Base-by-base conservation (phyloP, 2,113 vertebrate genomes). In the Excalfactoria chinensis region DNA sequence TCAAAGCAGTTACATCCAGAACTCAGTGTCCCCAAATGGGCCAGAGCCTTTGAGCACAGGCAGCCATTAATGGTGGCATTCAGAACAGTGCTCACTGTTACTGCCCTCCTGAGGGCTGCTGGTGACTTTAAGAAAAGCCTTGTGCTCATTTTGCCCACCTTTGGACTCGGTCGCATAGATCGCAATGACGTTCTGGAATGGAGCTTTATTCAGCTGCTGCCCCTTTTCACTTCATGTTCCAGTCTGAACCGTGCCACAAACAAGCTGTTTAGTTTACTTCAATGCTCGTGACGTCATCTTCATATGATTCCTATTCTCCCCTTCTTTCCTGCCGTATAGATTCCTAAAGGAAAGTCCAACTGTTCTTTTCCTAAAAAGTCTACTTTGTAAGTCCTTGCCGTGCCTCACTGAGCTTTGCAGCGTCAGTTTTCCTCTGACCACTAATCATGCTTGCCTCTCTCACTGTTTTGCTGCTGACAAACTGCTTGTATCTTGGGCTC, bases 321-420 rank as follows among this genome's bases (percentile, higher is more conserved):
- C 94, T 97, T 94, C 98, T 98, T 96, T 98, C 98, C 98, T 97
- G 97, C 95, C 98, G 90, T 98, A 93, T 98, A 99, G 99, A 99
- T 98, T 99, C 99, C 98, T 99, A 99, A 99, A 98, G 98, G 98
- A 98, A 98, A 98, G 97, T 95, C 94, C 97, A 98, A 97, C 97
- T 98, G 98, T 98, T 98, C 98, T 97, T 98, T 98, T 98, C 98
- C 98, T 98, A 98, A 98, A 98, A 98, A 96, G 97, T 98, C 97
- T 98, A 98, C 98, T 98, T 99, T 99, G 99, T 99, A 99, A 99
- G 99, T 99, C 97, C 96, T 96, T 30, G 28, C 91, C 63, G 74
- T 97, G 97, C 95, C 97, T 98, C 95, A 90, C 67, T 96, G 95
- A 97, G 80, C 59, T 88, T 86, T 80, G 83, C 94, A 89, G 89